These are phyloP conservation scores for Microctonus brassicae DNA, from an alignment of 2,888 invertebrate genomes.

Conservation along the genomic window DNA sequence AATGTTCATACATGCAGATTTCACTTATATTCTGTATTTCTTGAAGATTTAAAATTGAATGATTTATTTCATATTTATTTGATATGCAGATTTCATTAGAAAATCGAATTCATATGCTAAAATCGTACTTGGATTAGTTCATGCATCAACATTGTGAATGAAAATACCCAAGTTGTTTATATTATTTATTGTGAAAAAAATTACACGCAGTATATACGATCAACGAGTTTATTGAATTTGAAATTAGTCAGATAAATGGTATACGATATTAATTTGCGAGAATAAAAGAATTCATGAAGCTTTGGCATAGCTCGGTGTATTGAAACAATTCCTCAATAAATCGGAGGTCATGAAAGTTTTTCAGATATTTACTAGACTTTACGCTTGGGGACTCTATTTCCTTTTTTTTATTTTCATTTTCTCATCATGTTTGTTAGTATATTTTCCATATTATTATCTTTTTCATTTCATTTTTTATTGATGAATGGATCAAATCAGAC, in stretches of 20 bases:
- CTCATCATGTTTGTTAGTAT: constrained; percentile 30
- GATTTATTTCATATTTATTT: background rate
- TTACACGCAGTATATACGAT: constrained; percentile 94
- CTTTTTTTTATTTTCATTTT: constrained; percentile 5
- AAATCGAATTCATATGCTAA: constrained; percentile 83
- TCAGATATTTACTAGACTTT: constrained; percentile 91
- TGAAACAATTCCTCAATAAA: constrained; percentile 81
- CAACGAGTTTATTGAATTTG: constrained; percentile 94
- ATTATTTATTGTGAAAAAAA: constrained; percentile 89
- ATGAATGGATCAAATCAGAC: constrained; percentile 68
- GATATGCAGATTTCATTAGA: constrained; percentile 82
- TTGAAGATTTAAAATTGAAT: background rate
- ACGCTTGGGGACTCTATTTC: constrained; percentile 80
- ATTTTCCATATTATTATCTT: too few species aligned
- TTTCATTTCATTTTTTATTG: background rate
- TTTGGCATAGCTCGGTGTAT: constrained; percentile 79
- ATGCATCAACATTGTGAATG: constrained; percentile 90
- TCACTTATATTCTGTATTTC: background rate
- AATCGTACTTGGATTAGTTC: constrained; percentile 84
- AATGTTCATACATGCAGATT: constrained; percentile 72
- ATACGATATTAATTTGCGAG: constrained; percentile 96
- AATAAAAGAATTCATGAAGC: constrained; percentile 97
- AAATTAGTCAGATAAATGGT: constrained; percentile 81
- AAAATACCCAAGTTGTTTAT: constrained; percentile 81
- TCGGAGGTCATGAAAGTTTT: constrained; percentile 77